phyloP scores from a whole-genome alignment of 2,888 invertebrate species.

The Synergus laeviventris region DNA sequence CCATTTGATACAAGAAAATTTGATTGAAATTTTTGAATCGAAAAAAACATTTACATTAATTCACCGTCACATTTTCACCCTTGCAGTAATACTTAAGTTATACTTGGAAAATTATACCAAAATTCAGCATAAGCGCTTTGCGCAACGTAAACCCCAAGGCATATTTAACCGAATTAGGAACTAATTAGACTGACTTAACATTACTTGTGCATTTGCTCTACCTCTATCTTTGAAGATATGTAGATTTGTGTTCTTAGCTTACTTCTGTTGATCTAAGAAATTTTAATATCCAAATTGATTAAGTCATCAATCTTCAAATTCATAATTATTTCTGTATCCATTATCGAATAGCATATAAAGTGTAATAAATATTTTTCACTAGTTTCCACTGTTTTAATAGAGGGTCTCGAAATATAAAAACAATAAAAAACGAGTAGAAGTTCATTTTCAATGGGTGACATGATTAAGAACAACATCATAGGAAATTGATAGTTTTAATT shows the following conservation, averaged over 20 bases:
- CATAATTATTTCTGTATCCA: too few relatives aligned
- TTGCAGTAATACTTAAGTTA: not conserved
- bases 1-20: too few relatives aligned
- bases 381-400: too few relatives aligned
- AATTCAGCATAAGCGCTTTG: conserved; percentile 28
- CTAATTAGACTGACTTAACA: conserved; percentile 19
- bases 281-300: not conserved
- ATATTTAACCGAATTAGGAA: conserved; percentile 29
- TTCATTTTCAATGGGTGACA: too few relatives aligned
- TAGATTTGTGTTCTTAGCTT: not conserved
- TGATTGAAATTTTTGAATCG: too few relatives aligned
- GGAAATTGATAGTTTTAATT: too few relatives aligned
- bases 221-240: not conserved
- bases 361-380: too few relatives aligned
- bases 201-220: not conserved
- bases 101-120: conserved; percentile 15
- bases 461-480: too few relatives aligned
- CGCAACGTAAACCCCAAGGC: conserved; percentile 9
- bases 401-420: too few relatives aligned
- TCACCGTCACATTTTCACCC: not conserved
- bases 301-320: not conserved
- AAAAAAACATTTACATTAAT: too few relatives aligned
- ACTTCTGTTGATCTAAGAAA: not conserved
- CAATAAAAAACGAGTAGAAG: too few relatives aligned
- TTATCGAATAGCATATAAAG: too few relatives aligned